A percentile compares a stretch with the other conserved stretches of the same genome.
Conservation (phyloP, 2,797 vertebrate species). For the Taenioides sp. region DNA sequence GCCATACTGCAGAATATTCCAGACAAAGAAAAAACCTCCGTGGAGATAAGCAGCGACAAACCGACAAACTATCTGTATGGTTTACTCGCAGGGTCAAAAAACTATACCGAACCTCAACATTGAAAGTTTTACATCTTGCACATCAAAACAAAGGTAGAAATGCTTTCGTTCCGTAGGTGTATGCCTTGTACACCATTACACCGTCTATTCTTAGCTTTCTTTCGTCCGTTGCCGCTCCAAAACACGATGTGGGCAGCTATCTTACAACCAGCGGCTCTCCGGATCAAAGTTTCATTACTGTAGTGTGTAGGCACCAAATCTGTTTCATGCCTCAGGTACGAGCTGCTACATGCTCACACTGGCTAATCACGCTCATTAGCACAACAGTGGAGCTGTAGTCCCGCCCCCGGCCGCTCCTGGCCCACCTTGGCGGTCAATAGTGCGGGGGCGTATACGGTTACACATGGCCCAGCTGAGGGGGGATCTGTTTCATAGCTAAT, state of each 20-base stretch:
- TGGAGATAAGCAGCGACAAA: too few species aligned
- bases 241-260: neutral
- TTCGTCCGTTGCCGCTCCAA: neutral
- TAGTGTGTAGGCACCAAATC: conserved; percentile 18
- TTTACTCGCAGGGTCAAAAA: neutral
- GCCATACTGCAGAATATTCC: too few species aligned
- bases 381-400: conserved; percentile 11
- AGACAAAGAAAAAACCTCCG: too few species aligned
- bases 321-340: conserved; percentile 45
- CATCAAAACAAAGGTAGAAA: neutral
- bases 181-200: neutral
- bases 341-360: conserved; percentile 42
- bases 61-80: too few species aligned
- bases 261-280: neutral
- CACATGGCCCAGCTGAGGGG: conserved; percentile 55
- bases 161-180: neutral
- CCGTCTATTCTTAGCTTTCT: neutral
- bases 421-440: conserved; percentile 67
- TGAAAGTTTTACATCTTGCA: neutral
- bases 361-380: conserved; percentile 63
- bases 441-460: conserved; percentile 62
- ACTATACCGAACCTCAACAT: neutral
- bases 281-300: conserved; percentile 7
- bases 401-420: conserved; percentile 18
- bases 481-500: conserved; percentile 75